phyloP scores from a whole-genome alignment of 2,113 vertebrate species.

The Rhinolophus ferrumequinum region DNA sequence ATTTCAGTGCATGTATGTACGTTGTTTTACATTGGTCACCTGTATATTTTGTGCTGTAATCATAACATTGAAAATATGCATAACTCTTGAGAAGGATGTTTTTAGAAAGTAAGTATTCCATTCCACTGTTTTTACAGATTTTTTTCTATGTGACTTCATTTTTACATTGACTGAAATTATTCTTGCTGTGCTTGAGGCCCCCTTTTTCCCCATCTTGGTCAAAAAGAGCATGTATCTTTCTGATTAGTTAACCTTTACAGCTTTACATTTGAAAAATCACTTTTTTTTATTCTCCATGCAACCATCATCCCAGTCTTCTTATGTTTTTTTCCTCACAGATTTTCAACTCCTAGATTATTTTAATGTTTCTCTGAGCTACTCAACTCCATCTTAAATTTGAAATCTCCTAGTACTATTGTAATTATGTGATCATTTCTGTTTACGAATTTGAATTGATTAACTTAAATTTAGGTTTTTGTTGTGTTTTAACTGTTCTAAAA shows the following conservation, averaged over 20 bases:
- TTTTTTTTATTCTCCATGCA: conserved; percentile 19
- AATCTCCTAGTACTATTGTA: background rate
- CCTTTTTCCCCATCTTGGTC: background rate
- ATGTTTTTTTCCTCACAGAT: background rate
- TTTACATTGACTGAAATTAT: conserved; percentile 30
- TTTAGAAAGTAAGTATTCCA: background rate
- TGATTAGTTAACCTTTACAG: background rate
- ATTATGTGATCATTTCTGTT: background rate
- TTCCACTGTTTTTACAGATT: background rate
- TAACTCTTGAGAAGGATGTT: background rate
- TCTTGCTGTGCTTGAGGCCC: background rate
- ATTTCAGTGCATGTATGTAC: background rate
- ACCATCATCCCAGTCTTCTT: background rate
- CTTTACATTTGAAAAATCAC: background rate
- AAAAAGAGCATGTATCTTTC: conserved; percentile 4
- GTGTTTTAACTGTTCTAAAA: conserved; percentile 61
- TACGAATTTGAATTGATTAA: background rate
- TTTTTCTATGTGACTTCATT: background rate
- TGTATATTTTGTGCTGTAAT: background rate
- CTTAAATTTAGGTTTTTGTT: conserved; percentile 15
- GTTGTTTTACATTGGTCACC: background rate
- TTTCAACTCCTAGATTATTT: conserved; percentile 1
- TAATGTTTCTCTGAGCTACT: background rate
- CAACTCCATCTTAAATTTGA: background rate
- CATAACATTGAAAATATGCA: background rate